A percentile compares a stretch with the other conserved stretches of the same genome.
These are phyloP conservation scores for Galagoides demidoff DNA, from an alignment of 2,797 vertebrate genomes.

Conservation along the genomic window DNA sequence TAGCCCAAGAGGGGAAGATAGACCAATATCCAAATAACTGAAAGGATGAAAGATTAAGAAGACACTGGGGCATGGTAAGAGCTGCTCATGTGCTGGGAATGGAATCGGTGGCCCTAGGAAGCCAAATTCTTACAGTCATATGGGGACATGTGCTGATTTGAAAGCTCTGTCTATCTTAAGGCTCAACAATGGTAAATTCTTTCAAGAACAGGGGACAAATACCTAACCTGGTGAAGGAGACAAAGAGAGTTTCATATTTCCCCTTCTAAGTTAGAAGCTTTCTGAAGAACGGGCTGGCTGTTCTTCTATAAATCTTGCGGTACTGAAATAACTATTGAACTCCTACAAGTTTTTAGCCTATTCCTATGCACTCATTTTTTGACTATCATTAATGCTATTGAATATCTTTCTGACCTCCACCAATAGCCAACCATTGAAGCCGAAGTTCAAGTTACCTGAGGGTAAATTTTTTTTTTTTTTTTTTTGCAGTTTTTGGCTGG, in stretches of 20 bases:
- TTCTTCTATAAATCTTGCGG: conserved; percentile 3
- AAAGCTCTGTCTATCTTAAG: not conserved
- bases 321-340: conserved; percentile 42
- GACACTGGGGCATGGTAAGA: not conserved
- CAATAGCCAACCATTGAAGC: conserved; percentile 20
- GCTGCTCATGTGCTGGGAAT: not conserved
- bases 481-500: too few relatives aligned
- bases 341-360: not conserved
- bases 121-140: not conserved
- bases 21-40: not conserved
- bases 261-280: not conserved
- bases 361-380: conserved; percentile 48
- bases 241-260: not conserved
- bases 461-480: not conserved
- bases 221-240: not conserved
- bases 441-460: conserved; percentile 22
- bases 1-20: not conserved
- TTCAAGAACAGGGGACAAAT: not conserved
- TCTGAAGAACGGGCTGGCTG: not conserved
- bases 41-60: not conserved
- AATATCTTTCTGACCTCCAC: conserved; percentile 30
- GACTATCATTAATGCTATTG: not conserved
- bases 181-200: not conserved
- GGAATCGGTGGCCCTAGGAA: not conserved
- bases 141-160: not conserved